These are phyloP conservation scores for Sardinella longiceps DNA, from an alignment of 2,797 vertebrate species.

Conservation along the genomic window DNA sequence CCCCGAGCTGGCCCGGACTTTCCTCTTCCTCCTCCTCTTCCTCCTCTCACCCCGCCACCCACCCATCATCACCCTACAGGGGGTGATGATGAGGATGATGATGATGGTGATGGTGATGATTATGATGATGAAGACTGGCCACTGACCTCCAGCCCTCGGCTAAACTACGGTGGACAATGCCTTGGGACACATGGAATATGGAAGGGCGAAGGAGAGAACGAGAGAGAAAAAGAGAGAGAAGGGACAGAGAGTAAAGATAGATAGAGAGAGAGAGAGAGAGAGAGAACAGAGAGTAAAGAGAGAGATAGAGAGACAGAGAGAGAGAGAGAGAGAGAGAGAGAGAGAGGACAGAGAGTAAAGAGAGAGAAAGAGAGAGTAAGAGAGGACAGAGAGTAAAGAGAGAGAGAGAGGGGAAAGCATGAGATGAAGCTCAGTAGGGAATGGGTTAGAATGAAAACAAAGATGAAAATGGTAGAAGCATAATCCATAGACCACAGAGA, in stretches of 20 bases:
- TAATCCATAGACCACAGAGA: too few relatives aligned
- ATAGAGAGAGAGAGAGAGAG: background rate
- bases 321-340: background rate
- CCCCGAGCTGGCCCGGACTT: background rate
- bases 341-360: background rate
- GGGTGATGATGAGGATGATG: background rate
- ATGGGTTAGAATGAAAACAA: too few relatives aligned
- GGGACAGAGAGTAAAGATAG: background rate
- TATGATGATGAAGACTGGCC: conserved; percentile 1
- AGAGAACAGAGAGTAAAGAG: background rate
- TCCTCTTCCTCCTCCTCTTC: background rate
- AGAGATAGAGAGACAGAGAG: background rate
- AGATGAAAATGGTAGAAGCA: too few relatives aligned
- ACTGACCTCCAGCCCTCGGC: background rate
- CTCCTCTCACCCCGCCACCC: background rate
- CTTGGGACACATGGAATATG: background rate
- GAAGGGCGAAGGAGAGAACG: background rate
- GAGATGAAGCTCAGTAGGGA: too few relatives aligned
- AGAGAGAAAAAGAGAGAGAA: background rate
- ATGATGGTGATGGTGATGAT: background rate
- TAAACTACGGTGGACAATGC: background rate
- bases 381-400: background rate
- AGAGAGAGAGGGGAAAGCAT: background rate
- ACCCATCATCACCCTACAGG: background rate
- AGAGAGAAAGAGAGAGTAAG: background rate